A percentile compares a stretch with the other conserved stretches of the same genome.
phyloP scores from a whole-genome alignment of 2,113 vertebrate genomes.

The Vulpes ferrilata region DNA sequence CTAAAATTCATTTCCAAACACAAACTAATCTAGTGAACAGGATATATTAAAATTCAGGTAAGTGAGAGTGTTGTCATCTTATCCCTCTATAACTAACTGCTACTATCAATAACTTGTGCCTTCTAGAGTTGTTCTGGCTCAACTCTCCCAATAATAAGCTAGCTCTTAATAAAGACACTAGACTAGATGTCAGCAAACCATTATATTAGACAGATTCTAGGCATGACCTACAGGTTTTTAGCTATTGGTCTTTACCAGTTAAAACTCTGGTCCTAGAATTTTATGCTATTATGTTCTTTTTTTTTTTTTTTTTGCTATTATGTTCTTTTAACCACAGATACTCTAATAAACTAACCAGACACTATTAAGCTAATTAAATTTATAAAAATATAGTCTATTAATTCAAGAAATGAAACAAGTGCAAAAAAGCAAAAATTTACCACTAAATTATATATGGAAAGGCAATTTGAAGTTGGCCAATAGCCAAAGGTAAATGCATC shows the following conservation, averaged over 20 bases:
- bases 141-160: background rate
- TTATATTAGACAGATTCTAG: background rate
- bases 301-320: background rate
- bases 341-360: background rate
- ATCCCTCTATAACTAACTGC: background rate
- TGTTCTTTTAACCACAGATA: slow-evolving; percentile 51
- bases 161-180: slow-evolving; percentile 27
- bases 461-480: slow-evolving; percentile 27
- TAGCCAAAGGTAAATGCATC: slow-evolving; percentile 23
- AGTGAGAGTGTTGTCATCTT: background rate
- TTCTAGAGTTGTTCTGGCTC: background rate
- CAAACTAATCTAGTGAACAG: slow-evolving; percentile 28
- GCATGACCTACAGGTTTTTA: background rate
- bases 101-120: background rate
- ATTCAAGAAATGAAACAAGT: slow-evolving; percentile 55
- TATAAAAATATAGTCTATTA: slow-evolving; percentile 52
- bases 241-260: background rate
- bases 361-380: slow-evolving; percentile 53
- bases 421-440: slow-evolving; percentile 50
- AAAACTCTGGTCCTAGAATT: slow-evolving; percentile 35
- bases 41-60: slow-evolving; percentile 46
- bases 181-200: slow-evolving; percentile 30
- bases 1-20: slow-evolving; percentile 74
- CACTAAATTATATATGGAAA: slow-evolving; percentile 14
- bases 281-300: background rate